Conservation (phyloP, 2,113 vertebrate species). For the Gavia stellata region DNA sequence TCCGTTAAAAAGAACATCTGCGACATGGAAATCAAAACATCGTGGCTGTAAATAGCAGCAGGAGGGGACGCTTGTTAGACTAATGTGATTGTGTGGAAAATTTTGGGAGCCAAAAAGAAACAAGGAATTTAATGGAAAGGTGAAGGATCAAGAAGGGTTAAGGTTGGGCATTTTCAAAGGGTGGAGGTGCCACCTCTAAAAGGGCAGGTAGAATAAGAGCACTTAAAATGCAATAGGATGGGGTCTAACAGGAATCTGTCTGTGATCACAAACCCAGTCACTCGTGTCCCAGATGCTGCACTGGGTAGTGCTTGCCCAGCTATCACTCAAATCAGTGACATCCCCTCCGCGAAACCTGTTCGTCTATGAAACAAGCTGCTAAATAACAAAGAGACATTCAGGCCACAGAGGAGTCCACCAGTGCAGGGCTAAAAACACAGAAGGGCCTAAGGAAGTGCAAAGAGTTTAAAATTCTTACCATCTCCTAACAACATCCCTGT, state of each 20-base stretch:
- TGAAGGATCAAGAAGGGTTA: not conserved
- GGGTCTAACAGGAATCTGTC: not conserved
- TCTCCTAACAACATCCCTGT: not conserved
- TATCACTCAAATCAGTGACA: not conserved
- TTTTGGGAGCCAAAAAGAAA: not conserved
- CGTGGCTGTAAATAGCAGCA: not conserved
- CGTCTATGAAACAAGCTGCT: not conserved
- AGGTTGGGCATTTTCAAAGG: not conserved
- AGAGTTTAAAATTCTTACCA: not conserved
- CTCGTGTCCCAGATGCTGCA: not conserved
- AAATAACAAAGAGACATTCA: not conserved
- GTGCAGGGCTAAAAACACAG: not conserved
- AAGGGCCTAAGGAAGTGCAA: not conserved
- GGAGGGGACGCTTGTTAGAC: not conserved
- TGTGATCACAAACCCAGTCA: not conserved
- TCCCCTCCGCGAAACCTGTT: not conserved
- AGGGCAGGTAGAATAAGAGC: not conserved
- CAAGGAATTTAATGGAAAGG: not conserved
- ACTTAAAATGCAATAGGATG: not conserved
- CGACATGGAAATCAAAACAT: not conserved
- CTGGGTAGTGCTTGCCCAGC: not conserved
- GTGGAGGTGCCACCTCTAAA: not conserved
- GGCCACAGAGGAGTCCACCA: not conserved
- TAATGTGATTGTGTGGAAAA: not conserved
- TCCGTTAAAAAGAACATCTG: conserved; percentile 6